phyloP scores from a whole-genome alignment of 2,113 vertebrate species.

The Odobenus rosmarus region DNA sequence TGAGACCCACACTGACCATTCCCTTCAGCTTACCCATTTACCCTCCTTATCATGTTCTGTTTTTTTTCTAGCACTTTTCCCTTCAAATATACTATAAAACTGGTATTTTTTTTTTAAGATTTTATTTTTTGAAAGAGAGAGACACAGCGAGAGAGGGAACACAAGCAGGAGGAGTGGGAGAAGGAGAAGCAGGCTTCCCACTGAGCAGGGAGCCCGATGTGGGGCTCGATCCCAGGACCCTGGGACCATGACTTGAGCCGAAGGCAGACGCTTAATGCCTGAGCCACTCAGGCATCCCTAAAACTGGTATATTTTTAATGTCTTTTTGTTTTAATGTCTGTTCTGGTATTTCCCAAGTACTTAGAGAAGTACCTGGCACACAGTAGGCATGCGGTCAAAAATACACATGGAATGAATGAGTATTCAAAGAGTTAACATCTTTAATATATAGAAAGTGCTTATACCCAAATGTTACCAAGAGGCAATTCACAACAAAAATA shows the following conservation, averaged over 20 bases:
- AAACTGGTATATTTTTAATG: neutral
- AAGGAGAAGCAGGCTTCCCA: no score
- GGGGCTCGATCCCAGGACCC: no score
- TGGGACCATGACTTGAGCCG: no score
- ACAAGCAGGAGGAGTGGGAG: no score
- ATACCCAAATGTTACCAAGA: neutral
- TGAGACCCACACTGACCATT: neutral
- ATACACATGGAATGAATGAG: neutral
- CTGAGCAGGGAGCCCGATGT: no score
- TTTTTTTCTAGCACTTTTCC: neutral
- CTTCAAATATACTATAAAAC: neutral
- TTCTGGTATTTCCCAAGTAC: neutral
- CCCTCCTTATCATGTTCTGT: neutral
- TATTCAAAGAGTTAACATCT: neutral
- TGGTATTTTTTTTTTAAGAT: neutral
- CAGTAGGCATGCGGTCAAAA: neutral
- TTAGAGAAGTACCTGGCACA: neutral
- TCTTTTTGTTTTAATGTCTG: neutral
- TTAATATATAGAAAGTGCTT: conserved; percentile 8
- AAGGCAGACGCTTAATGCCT: no score
- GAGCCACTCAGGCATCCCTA: neutral
- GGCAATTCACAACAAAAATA: conserved; percentile 27
- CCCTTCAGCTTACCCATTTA: neutral
- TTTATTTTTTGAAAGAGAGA: no score
- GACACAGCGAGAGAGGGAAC: no score